Conservation (phyloP, 2,888 invertebrate species). For the Drosophila pullipes region DNA sequence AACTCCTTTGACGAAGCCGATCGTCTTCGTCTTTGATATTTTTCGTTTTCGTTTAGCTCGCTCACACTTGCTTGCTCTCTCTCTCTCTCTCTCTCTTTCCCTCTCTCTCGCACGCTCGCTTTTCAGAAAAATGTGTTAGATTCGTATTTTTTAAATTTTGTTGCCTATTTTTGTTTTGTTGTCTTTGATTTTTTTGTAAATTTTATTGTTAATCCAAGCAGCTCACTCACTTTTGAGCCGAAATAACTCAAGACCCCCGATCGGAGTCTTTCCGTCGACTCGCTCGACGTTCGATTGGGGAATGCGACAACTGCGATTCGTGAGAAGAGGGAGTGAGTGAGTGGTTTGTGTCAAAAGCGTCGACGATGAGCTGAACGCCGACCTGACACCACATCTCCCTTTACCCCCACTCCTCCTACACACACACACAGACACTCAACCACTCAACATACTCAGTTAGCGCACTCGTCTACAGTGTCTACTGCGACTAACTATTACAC, state of each 20-base stretch:
- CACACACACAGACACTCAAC: slow-evolving; percentile 2
- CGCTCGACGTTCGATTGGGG: slow-evolving; percentile 19
- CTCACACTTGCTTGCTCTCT: slow-evolving; percentile 1
- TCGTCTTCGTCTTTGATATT: slow-evolving; percentile 20
- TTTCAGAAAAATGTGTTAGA: slow-evolving; percentile 31
- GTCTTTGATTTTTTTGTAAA: slow-evolving; percentile 12
- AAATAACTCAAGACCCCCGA: slow-evolving; percentile 39
- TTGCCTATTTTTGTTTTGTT: slow-evolving; percentile 5
- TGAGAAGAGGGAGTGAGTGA: slow-evolving; percentile 41
- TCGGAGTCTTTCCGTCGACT: slow-evolving; percentile 39
- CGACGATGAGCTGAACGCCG: slow-evolving; percentile 34
- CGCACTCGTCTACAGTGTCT: slow-evolving; percentile 33
- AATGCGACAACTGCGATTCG: slow-evolving; percentile 25
- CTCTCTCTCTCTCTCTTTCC: not conserved
- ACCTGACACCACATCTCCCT: slow-evolving; percentile 16
- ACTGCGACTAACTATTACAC: slow-evolving; percentile 59
- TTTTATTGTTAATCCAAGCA: slow-evolving; percentile 42
- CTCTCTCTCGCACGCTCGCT: slow-evolving; percentile 7
- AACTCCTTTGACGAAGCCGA: slow-evolving; percentile 66
- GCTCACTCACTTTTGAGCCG: slow-evolving; percentile 53
- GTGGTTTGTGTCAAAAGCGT: slow-evolving; percentile 49
- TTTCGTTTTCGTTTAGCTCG: slow-evolving; percentile 1
- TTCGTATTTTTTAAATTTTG: slow-evolving; percentile 3
- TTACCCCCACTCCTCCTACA: slow-evolving; percentile 1
- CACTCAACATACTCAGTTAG: slow-evolving; percentile 8